Base-by-base conservation (phyloP, 53 echinoderm and acorn worm species). In the Luidia sarsii region DNA sequence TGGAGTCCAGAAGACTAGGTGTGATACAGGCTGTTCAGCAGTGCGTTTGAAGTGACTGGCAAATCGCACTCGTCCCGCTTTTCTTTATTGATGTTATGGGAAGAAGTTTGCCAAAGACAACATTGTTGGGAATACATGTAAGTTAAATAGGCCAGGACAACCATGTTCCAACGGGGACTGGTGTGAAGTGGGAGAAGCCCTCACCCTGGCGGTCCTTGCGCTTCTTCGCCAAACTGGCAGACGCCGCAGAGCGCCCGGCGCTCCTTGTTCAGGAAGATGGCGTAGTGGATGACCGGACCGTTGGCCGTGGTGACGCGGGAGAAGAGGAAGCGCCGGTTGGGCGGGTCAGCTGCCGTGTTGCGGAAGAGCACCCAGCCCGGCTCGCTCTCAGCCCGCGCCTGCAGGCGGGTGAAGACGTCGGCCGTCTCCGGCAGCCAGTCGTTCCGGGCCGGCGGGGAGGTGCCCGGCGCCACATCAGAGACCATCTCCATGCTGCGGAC, bases 141-240 rank as follows among this genome's bases (percentile, higher is more conserved):
- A n/a, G n/a, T n/a, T n/a, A n/a, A n/a, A n/a, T n/a, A n/a, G n/a
- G n/a, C n/a, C n/a, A n/a, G n/a, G n/a, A n/a, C n/a, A n/a, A n/a
- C n/a, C n/a, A n/a, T n/a, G 41, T 41, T 11, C 41, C 41, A 41
- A 6, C 6, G 11, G 6, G 6, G 41, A 11, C 8, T 10, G 52
- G 7, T 14, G 52, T 52, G 52, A 52, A 14, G 8, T 52, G 52
- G 4, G 52, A 18, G 21, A 34, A 0, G 19, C 4, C 33, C 75
- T 75, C 59, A 77, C 77, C 61, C 77, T 61, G 31, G 18, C 0
- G 77, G 77, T 7, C 77, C 77, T 29, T 77, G 60, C 0, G 77
- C 77, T 43, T 77, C 60, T 18, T 28, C 29, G n/a, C 77, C 77
- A 61, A 77, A 77, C 43, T 77, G 77, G 28, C 77, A 77, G 39